Evolutionary conservation across 1,140 invertebrate genomes (phyloP).

Genomic region (Melanaphis sacchari): DNA sequence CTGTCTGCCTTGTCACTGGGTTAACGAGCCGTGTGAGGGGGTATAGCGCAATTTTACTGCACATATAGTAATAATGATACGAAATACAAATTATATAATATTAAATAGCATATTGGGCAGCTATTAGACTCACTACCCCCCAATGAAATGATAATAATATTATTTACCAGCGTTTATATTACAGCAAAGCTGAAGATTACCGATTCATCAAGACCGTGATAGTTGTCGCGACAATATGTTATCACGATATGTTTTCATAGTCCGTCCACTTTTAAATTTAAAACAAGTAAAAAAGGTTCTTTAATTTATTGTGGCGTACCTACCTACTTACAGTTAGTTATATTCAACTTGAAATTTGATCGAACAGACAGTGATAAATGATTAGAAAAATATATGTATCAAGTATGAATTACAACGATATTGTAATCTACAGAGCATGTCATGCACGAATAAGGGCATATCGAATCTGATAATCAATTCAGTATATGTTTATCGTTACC

Average conservation of each 20-base stretch:
- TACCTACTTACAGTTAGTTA: too few relatives aligned
- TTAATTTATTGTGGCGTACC: background rate
- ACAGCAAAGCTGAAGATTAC: background rate
- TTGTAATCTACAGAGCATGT: background rate
- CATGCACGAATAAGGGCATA: background rate
- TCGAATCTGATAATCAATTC: too few relatives aligned
- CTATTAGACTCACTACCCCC: background rate
- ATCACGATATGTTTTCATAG: too few relatives aligned
- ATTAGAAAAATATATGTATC: background rate
- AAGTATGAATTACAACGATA: background rate
- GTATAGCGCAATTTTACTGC: slow-evolving; percentile 5
- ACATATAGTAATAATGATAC: background rate
- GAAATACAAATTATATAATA: background rate
- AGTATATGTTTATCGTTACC: background rate
- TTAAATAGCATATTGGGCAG: background rate
- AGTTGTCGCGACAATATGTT: background rate
- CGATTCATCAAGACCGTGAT: background rate
- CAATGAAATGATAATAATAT: too few relatives aligned
- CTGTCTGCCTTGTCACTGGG: background rate
- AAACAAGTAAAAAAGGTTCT: background rate
- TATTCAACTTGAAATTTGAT: too few relatives aligned
- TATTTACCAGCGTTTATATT: too few relatives aligned
- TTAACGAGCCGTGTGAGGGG: slow-evolving; percentile 51
- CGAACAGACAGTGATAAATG: background rate
- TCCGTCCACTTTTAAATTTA: background rate